Evolutionary conservation across 2,113 vertebrate species (phyloP).

Genomic region (Amphilophus citrinellus): DNA sequence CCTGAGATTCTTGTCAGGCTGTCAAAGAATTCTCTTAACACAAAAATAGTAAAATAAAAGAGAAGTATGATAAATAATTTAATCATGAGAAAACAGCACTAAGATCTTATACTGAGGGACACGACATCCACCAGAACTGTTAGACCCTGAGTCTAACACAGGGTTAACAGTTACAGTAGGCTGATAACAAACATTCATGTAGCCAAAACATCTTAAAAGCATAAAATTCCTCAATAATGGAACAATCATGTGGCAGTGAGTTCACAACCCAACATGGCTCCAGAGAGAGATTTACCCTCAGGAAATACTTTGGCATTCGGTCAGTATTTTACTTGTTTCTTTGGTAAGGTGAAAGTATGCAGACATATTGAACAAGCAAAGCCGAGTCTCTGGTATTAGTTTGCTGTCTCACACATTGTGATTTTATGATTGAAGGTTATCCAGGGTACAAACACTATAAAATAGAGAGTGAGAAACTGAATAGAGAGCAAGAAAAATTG

Average conservation of each 20-base stretch:
- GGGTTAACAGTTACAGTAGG: background rate
- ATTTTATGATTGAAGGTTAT: background rate
- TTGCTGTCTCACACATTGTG: background rate
- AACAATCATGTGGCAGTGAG: background rate
- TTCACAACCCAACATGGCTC: background rate
- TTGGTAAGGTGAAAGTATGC: background rate
- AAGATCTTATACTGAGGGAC: background rate
- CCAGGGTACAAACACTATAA: background rate
- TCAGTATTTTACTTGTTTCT: background rate
- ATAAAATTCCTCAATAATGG: background rate
- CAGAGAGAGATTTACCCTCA: background rate
- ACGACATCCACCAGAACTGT: background rate
- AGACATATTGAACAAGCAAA: background rate
- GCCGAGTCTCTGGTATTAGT: background rate
- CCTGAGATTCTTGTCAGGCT: background rate
- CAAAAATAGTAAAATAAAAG: background rate
- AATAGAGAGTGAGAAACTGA: conserved; percentile 9
- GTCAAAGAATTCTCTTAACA: background rate
- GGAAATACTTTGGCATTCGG: background rate
- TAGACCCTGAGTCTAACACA: background rate
- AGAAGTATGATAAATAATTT: background rate
- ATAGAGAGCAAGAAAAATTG: conserved; percentile 15
- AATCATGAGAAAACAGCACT: background rate
- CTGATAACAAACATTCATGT: background rate
- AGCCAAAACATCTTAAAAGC: background rate